Conservation (phyloP, 1,140 invertebrate genomes). For the Platorchestia sp. region DNA sequence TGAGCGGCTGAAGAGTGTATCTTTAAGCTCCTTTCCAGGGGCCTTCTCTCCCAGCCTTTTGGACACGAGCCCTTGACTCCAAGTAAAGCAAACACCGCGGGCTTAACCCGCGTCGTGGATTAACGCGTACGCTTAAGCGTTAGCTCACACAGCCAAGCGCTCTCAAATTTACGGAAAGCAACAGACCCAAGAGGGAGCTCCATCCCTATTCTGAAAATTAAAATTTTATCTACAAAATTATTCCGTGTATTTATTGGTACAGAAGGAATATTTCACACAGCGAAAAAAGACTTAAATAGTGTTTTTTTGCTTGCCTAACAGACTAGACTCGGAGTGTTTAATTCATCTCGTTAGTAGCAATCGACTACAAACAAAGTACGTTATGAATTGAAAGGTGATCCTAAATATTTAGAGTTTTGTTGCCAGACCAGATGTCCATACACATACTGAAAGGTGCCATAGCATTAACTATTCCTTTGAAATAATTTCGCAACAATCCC, state of each 20-base stretch:
- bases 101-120: neutral
- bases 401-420: no score
- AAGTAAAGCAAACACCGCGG: neutral
- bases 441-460: no score
- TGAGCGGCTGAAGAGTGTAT: neutral
- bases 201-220: neutral
- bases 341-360: no score
- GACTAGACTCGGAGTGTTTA: no score
- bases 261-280: no score
- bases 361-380: no score
- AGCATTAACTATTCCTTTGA: no score
- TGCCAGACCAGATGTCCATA: no score
- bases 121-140: neutral
- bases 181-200: neutral
- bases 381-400: no score
- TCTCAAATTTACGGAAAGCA: neutral
- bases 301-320: no score
- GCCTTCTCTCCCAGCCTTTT: neutral
- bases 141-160: neutral
- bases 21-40: constrained; percentile 6
- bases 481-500: no score
- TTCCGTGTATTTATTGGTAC: neutral
- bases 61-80: neutral
- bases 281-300: no score
- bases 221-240: neutral